Base-by-base conservation (phyloP, 2,113 vertebrate genomes). In the Bufo bufo region DNA sequence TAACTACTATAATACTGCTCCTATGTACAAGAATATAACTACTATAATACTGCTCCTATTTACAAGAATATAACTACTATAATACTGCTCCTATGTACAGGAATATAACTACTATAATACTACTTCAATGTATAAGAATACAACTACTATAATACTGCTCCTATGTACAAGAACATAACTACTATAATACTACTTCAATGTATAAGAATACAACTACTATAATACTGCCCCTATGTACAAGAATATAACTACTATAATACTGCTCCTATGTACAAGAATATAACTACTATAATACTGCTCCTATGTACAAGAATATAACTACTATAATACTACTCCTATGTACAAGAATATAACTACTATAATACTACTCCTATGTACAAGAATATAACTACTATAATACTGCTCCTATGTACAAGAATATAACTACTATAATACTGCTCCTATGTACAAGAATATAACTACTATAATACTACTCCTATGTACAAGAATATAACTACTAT, bases 321-420 rank as follows among this genome's bases (percentile, higher is more conserved):
- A 43, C 66, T 71, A 71, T 71, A 71, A 71, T 71, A 71, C 69
- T 71, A 6, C 63, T 23, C 63, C 63, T 23, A 9, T 66, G 6
- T 65, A 65, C 61, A 65, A n/a, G 61, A n/a, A 65, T 65, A 65
- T 65, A 65, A 65, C 61, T 65, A 65, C 61, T n/a, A 65, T 65
- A 65, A 65, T 65, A 65, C 61, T 65, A 19, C 63, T 23, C 63
- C 63, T 66, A 66, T 66, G 4, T 66, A 66, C 63, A 66, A 66
- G 63, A 66, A 66, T 66, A 66, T 66, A 66, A n/a, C 63, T 66
- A 66, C 63, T 66, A 66, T 66, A 66, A 66, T 66, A 66, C 63
- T 66, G n/a, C 63, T 11, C 63, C 63, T 66, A 66, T 66, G n/a
- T 66, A 66, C 63, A 66, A 66, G 63, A 66, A 66, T 66, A 66